phyloP scores from a whole-genome alignment of 30 jellyfish, hydroid and myxozoan genomes.

The Aurelia sp. region DNA sequence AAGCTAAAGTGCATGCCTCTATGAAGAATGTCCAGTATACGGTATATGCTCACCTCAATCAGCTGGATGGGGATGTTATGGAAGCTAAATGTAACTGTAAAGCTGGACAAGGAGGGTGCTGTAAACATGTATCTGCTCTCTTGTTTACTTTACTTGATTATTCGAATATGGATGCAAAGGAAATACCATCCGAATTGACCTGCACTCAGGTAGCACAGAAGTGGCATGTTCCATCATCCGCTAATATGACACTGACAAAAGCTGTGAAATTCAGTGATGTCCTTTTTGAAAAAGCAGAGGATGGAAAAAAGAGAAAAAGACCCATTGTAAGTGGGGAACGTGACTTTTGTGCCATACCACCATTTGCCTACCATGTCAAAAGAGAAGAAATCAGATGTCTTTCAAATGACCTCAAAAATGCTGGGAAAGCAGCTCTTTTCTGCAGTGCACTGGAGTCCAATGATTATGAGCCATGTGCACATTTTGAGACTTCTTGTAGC shows the following conservation, averaged over 20 bases:
- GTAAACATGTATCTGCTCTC: slow-evolving; percentile 59
- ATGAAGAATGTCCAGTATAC: no score
- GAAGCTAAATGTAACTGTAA: slow-evolving; percentile 58
- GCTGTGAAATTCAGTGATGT: slow-evolving; percentile 37
- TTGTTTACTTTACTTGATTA: slow-evolving; percentile 35
- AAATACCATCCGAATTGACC: slow-evolving; percentile 35
- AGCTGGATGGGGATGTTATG: slow-evolving; percentile 20
- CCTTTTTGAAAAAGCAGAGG: slow-evolving; percentile 30
- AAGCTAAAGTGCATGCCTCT: no score
- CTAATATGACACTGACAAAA: slow-evolving; percentile 3
- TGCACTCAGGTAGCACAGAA: slow-evolving; percentile 30
- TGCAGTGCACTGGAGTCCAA: slow-evolving; percentile 12
- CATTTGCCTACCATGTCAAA: slow-evolving; percentile 22
- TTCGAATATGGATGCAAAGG: slow-evolving; percentile 12
- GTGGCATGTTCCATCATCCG: slow-evolving; percentile 52
- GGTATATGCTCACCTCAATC: slow-evolving; percentile 47
- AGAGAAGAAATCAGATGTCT: slow-evolving; percentile 16
- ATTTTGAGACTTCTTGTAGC: slow-evolving; percentile 42
- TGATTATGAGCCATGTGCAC: slow-evolving; percentile 48
- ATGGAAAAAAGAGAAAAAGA: slow-evolving; percentile 15
- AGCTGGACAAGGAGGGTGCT: slow-evolving; percentile 73
- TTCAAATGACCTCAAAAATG: background rate
- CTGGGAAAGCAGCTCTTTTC: slow-evolving; percentile 17
- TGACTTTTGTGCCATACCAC: slow-evolving; percentile 12
- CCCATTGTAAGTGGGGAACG: slow-evolving; percentile 18